phyloP scores from a whole-genome alignment of 1,140 invertebrate genomes.

The Bicyclus anynana region DNA sequence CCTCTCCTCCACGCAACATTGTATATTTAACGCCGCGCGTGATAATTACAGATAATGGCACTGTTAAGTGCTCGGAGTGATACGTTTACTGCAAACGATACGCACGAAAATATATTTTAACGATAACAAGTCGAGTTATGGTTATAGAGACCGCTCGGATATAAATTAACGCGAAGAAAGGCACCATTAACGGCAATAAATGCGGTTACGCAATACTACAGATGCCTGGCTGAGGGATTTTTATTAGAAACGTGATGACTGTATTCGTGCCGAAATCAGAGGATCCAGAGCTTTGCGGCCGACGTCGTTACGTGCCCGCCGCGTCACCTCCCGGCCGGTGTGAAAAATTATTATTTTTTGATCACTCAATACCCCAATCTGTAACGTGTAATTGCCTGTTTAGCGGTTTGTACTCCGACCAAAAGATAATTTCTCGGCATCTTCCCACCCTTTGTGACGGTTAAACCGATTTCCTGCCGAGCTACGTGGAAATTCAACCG shows the following conservation, averaged over 20 bases:
- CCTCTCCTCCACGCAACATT: conserved; percentile 13
- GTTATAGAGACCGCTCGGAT: conserved; percentile 26
- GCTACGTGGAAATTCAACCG: conserved; percentile 70
- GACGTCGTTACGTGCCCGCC: conserved; percentile 58
- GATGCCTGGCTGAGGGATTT: conserved; percentile 55
- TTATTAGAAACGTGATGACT: conserved; percentile 73
- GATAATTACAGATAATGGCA: conserved; percentile 36
- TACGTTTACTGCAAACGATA: conserved; percentile 26
- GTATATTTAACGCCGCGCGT: conserved; percentile 14
- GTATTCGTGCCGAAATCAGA: conserved; percentile 55
- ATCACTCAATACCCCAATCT: conserved; percentile 68
- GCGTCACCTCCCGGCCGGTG: conserved; percentile 70
- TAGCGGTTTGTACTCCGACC: conserved; percentile 66
- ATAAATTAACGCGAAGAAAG: conserved; percentile 57
- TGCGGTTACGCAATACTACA: conserved; percentile 66
- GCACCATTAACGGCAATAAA: conserved; percentile 64
- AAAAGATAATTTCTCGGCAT: conserved; percentile 73
- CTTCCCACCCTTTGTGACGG: conserved; percentile 70
- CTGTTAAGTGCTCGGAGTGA: conserved; percentile 26
- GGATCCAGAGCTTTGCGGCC: conserved; percentile 43
- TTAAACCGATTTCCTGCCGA: conserved; percentile 68
- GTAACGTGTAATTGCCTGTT: conserved; percentile 71
- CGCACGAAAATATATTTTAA: conserved; percentile 33
- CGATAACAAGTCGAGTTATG: conserved; percentile 37
- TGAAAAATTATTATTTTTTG: conserved; percentile 72